phyloP scores from a whole-genome alignment of 2,797 vertebrate genomes.

The Lemur catta region DNA sequence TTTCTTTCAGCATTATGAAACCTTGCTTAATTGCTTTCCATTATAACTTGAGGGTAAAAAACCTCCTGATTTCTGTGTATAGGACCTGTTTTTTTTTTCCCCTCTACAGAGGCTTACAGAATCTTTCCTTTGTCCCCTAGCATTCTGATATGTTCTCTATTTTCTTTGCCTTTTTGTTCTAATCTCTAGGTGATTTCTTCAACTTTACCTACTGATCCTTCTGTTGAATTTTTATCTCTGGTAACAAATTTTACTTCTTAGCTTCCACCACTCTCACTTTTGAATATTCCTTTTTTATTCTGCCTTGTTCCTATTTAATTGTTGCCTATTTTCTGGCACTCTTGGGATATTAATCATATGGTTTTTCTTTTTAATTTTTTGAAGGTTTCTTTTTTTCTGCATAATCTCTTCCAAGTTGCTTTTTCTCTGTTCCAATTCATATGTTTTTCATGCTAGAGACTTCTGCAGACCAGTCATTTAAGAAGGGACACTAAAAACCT shows the following conservation, averaged over 20 bases:
- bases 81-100: not conserved
- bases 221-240: not conserved
- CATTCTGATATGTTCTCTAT: not conserved
- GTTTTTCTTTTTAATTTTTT: not conserved
- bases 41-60: not conserved
- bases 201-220: not conserved
- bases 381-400: not conserved
- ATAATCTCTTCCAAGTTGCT: not conserved
- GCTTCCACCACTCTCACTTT: not conserved
- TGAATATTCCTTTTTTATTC: not conserved
- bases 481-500: not conserved
- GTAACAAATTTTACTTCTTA: not conserved
- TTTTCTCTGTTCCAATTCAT: not conserved
- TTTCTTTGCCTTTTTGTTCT: not conserved
- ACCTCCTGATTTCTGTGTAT: not conserved
- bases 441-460: not conserved
- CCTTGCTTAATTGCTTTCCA: not conserved
- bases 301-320: not conserved
- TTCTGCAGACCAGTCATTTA: not conserved
- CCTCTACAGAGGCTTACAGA: not conserved
- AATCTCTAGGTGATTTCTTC: not conserved
- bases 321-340: not conserved
- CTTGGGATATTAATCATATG: not conserved
- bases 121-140: not conserved
- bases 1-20: not conserved